Base-by-base conservation (phyloP, 2,888 invertebrate species). In the Habroteleia sp. region DNA sequence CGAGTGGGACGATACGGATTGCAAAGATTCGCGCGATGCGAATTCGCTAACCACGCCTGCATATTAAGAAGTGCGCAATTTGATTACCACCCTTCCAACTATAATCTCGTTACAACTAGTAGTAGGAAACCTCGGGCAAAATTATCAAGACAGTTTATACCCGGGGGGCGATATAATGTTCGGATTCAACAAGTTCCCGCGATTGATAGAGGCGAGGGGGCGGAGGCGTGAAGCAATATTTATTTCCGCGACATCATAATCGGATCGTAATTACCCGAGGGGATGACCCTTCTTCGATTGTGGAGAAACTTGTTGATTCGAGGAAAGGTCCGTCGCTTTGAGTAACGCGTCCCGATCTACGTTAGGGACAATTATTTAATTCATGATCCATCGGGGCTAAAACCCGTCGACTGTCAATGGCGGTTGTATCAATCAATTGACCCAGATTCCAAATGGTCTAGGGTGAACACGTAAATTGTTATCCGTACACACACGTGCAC, bases 271-370 rank as follows among this genome's bases (percentile, higher is more conserved):
- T 69, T 60, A 44, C 44, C 60, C 23, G 27, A 54, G 50, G 68
- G 68, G 42, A 42, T 58, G 69, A 60, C 60, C 69, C 60, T 27
- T 39, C 35, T 14, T 54, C 20, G 17, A 3, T 4, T 4, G 42
- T 25, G 41, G 31, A 58, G 41, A 13, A 48, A 74, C 74, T 74
- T 74, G 74, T 74, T 74, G 74, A 68, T 68, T 74, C 74, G 74
- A 33, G 39, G 46, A 66, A 68, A 41, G 73, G 50, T 7, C 17
- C 62, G 54, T 63, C 58, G 4, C 31, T 33, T 33, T 20, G 29
- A 20, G 11, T 10, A 27, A 13, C 17, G 29, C 11, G 23, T n/a
- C 8, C 48, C 33, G 56, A 42, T 37, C 29, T 16, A 58, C 33
- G 29, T 35, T 27, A 41, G 37, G 48, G 41, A 37, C 62, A 29